Base-by-base conservation (phyloP, 2,113 vertebrate species). In the Rostratula benghalensis region DNA sequence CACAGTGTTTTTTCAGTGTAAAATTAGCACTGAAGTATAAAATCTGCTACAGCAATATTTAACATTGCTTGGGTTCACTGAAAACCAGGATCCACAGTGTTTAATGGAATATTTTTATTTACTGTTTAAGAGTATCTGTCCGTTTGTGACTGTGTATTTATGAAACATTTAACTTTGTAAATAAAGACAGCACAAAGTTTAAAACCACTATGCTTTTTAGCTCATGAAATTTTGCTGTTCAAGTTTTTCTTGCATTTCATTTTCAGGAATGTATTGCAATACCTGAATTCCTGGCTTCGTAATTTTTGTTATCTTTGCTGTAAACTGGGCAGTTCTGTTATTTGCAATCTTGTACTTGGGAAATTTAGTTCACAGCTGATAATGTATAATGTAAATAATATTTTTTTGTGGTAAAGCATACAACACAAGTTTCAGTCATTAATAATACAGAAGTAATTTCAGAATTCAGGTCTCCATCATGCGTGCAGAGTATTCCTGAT, bases 21-120 rank as follows among this genome's bases (percentile, higher is more conserved):
- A 92, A 96, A 92, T 96, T 97, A 94, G 80, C 69, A 87, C 24
- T 82, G 74, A 87, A 77, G 24, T 64, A 67, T 82, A 89, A 95
- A 96, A 91, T 89, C 53, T 89, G 28, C 73, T 87, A 14, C 54
- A 80, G 57, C 80, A 87, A 59, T 92, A 79, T 95, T 95, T 93
- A 76, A 54, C 23, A 13, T 84, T 71, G 31, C 57, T 87, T 89
- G 83, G 83, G 57, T 91, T 96, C 53, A 19, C 57, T 94, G 77
- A 79, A 93, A 95, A 91, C 69, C 57, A 53, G 65, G 82, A 89
- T 88, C 86, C 65, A 45, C 77, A 65, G 86, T 76, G 28, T 57
- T 41, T 73, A 94, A 83, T 76, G 61, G 73, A 92, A 27, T 71
- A 33, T 69, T 68, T 69, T 83, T 69, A 27, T 54, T 71, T 71